phyloP scores from a whole-genome alignment of 2,888 invertebrate species.

The Trissolcus japonicus region DNA sequence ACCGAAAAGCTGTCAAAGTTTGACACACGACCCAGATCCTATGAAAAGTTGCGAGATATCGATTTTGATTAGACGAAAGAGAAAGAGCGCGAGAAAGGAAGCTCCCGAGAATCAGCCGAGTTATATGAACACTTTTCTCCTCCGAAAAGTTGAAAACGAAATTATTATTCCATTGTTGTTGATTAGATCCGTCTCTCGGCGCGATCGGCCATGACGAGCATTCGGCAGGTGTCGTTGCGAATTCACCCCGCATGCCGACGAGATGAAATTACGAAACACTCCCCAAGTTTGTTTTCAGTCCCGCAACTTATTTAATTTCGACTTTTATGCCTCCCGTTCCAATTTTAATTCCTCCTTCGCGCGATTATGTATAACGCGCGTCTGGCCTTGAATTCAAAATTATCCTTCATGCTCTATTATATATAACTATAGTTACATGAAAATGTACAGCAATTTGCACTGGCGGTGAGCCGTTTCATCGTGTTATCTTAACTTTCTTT shows the following conservation, averaged over 20 bases:
- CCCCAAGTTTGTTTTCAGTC: conserved; percentile 36
- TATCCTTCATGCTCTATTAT: background rate
- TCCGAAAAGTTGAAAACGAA: too few species aligned
- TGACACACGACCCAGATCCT: conserved; percentile 45
- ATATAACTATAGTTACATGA: background rate
- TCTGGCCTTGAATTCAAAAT: conserved; percentile 19
- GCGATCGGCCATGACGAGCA: conserved; percentile 27
- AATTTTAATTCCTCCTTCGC: conserved; percentile 23
- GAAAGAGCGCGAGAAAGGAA: too few species aligned
- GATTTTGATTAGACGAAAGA: conserved; percentile 25
- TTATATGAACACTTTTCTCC: too few species aligned
- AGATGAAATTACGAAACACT: conserved; percentile 41
- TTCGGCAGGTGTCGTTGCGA: conserved; percentile 33
- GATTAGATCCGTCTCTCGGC: conserved; percentile 11
- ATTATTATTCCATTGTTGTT: conserved; percentile 2
- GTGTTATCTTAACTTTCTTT: too few species aligned
- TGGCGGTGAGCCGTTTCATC: conserved; percentile 7
- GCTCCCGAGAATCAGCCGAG: too few species aligned
- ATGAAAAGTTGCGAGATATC: conserved; percentile 37
- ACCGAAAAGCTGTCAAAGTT: conserved; percentile 47
- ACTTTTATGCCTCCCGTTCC: conserved; percentile 35
- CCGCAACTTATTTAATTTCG: conserved; percentile 40
- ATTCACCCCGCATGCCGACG: conserved; percentile 36
- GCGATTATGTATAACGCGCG: conserved; percentile 33
- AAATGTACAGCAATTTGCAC: conserved; percentile 8